These are phyloP conservation scores for Drosophila sproati DNA, from an alignment of 1,140 invertebrate species.

Conservation along the genomic window DNA sequence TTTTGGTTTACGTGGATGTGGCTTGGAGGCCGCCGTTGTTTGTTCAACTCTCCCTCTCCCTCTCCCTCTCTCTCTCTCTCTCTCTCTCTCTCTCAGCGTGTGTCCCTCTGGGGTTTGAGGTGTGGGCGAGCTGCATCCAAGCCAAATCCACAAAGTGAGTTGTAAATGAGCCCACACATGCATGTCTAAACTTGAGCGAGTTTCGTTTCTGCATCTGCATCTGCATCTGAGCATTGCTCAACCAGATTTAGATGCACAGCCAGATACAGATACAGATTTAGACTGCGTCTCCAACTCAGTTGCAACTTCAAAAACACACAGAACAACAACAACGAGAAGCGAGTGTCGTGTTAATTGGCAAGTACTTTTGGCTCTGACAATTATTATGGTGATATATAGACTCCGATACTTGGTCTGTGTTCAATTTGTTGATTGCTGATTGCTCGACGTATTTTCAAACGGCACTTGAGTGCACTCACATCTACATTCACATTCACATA, in stretches of 20 bases:
- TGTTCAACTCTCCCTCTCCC: conserved; percentile 9
- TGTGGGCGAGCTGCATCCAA: conserved; percentile 43
- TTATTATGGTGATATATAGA: conserved; percentile 58
- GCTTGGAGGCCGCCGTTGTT: conserved; percentile 7
- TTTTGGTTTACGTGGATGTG: neutral
- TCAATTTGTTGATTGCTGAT: conserved; percentile 47
- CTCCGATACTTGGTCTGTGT: neutral
- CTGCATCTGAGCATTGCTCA: conserved; percentile 47
- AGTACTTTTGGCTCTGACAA: conserved; percentile 68
- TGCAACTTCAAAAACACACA: neutral
- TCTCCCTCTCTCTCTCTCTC: neutral
- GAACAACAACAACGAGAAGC: conserved; percentile 39
- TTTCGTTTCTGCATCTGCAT: conserved; percentile 40
- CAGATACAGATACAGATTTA: conserved; percentile 17
- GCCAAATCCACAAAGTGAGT: conserved; percentile 31
- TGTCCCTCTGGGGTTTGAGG: neutral
- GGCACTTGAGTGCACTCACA: conserved; percentile 30
- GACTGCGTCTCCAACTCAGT: conserved; percentile 9
- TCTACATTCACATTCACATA: conserved; percentile 17
- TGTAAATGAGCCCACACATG: conserved; percentile 56
- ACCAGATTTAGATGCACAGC: conserved; percentile 29
- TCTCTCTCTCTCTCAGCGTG: neutral
- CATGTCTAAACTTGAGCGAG: conserved; percentile 45
- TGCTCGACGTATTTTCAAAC: conserved; percentile 15
- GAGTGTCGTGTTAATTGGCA: conserved; percentile 72